Evolutionary conservation across 2,797 vertebrate species (phyloP).

Genomic region (Peromyscus melanophrys): DNA sequence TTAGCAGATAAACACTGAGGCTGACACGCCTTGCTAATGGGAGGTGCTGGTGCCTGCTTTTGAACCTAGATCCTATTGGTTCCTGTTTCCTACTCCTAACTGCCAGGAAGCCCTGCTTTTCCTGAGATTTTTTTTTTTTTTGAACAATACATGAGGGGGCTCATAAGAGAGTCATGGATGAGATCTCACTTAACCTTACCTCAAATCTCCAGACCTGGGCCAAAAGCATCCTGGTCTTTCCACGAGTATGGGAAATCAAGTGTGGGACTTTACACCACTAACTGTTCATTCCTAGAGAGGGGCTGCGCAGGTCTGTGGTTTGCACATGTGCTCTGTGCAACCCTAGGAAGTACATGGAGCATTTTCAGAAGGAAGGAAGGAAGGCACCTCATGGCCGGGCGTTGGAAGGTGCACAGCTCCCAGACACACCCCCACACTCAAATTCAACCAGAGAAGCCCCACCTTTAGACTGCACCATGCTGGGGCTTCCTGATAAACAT

Average conservation of each 20-base stretch:
- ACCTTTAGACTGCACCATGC: fast-evolving
- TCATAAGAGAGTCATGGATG: neutral
- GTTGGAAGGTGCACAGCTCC: too few relatives aligned
- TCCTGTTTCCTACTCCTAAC: neutral
- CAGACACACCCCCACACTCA: too few relatives aligned
- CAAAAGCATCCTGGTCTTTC: neutral
- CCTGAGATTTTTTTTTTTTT: neutral
- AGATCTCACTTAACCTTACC: neutral
- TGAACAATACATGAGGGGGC: neutral
- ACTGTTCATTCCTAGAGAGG: neutral
- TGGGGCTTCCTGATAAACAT: neutral
- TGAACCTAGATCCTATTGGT: neutral
- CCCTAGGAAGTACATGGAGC: neutral
- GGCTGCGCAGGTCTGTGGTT: neutral
- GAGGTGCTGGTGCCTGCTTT: neutral
- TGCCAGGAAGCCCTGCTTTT: neutral
- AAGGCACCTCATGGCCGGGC: too few relatives aligned
- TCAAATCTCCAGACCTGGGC: neutral
- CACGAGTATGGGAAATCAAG: neutral
- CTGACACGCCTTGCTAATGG: too few relatives aligned
- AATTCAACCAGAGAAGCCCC: neutral
- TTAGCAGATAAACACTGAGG: neutral
- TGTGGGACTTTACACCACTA: neutral
- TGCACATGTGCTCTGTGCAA: neutral
- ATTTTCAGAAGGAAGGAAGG: fast-evolving